Conservation (phyloP, 2,888 invertebrate genomes). For the Meiosimyza platycephala region DNA sequence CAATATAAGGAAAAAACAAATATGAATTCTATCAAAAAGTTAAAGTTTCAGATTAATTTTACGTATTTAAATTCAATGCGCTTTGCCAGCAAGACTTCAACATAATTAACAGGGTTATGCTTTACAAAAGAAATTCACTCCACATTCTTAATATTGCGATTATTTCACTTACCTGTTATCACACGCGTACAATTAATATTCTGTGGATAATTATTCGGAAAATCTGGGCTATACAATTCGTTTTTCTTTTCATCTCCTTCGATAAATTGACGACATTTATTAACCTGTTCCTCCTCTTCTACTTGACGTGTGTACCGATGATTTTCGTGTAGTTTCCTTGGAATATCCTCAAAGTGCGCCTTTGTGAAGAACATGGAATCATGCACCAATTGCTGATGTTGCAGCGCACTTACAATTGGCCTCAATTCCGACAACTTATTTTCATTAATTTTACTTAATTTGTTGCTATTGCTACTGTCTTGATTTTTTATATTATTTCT, state of each 20-base stretch:
- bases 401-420: conserved; percentile 34
- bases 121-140: no score
- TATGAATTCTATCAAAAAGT: no score
- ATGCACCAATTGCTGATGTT: conserved; percentile 35
- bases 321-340: conserved; percentile 37
- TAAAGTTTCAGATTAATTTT: no score
- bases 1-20: no score
- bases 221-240: conserved; percentile 78
- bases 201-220: conserved; percentile 76
- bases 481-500: background rate
- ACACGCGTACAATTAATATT: conserved; percentile 75
- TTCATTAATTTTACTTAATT: conserved; percentile 8
- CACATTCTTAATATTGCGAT: no score
- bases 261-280: conserved; percentile 71
- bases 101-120: no score
- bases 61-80: no score
- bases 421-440: conserved; percentile 13
- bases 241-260: conserved; percentile 71
- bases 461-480: conserved; percentile 8
- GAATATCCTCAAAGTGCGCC: conserved; percentile 25
- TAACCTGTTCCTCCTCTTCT: conserved; percentile 54
- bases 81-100: no score
- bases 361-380: conserved; percentile 34
- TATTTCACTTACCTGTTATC: conserved; percentile 73
- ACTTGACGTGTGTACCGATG: conserved; percentile 51